These are phyloP conservation scores for Lasioglossum albipes DNA, from an alignment of 1,140 invertebrate genomes.

Conservation along the genomic window DNA sequence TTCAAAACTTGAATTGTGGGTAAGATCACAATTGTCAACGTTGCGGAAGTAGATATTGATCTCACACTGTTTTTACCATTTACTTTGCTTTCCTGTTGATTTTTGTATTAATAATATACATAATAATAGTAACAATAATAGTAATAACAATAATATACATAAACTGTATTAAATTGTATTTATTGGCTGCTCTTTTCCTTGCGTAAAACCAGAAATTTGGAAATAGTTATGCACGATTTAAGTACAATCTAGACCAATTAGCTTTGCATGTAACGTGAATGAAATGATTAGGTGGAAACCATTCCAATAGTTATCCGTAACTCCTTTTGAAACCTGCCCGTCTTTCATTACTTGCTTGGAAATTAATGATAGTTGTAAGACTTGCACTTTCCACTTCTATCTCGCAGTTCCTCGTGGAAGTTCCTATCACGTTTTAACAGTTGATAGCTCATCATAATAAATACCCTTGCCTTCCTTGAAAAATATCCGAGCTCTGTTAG, in stretches of 20 bases:
- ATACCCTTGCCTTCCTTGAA: background rate
- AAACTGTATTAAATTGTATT: too few species aligned
- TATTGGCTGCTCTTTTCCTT: too few species aligned
- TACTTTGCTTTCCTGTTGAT: too few species aligned
- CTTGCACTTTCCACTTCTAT: slow-evolving; percentile 14
- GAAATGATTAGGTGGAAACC: background rate
- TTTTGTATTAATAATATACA: too few species aligned
- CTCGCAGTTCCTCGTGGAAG: background rate
- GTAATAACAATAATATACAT: too few species aligned
- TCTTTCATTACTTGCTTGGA: background rate
- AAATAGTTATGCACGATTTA: background rate
- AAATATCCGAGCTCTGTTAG: background rate
- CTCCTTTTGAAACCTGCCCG: background rate
- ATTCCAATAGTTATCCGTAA: background rate
- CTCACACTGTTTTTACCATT: too few species aligned
- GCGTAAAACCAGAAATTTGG: too few species aligned
- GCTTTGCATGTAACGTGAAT: too few species aligned
- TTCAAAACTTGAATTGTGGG: too few species aligned
- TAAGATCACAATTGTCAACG: too few species aligned
- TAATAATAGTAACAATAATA: too few species aligned
- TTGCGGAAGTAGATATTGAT: too few species aligned
- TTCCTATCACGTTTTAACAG: slow-evolving; percentile 4
- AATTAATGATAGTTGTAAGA: background rate
- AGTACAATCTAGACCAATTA: background rate
- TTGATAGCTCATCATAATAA: slow-evolving; percentile 9